Base-by-base conservation (phyloP, 1,140 invertebrate species). In the Oncopodura yosiiana region DNA sequence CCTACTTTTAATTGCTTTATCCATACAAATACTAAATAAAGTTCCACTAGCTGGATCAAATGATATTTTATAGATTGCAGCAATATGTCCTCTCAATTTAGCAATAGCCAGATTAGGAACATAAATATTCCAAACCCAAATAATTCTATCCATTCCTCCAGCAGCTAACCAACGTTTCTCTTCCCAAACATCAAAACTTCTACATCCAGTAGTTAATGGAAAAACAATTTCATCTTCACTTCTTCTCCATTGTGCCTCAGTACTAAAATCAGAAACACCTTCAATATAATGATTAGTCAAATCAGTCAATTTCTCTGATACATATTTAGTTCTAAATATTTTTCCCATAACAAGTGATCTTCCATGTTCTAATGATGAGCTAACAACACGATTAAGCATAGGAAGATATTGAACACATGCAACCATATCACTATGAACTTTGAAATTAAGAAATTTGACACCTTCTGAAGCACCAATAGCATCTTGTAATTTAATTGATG, bases 371-470 rank as follows among this genome's bases (percentile, higher is more conserved):
- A 53, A 37, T 24, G 52, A 53, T 6, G 53, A 44, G 3, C 36
- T 41, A 6, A 42, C 45, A 32, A 56, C 54, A 14, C 54, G 34
- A 23, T 49, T 50, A 23, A 56, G 9, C 5, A 4, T 49, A 2
- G 41, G 21, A 21, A 36, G 21, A 21, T 49, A 56, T 4, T 9
- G 2, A 23, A 56, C 38, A 29, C 24, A n/a, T 6, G 54, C 49
- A 23, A 56, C 24, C 46, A 56, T 49, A 41, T 56, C 54, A 24
- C 34, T 36, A 21, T 56, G 54, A 41, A 56, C 54, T 50, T 56
- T 49, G 39, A 24, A 49, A 18, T 56, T 56, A 38, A 44, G 3
- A 38, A 39, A 55, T 18, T 36, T 30, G n/a, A 56, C 54, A 11
- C 45, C 45, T 30, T 32, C 6, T 5, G 18, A 6, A 23, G 16